These are phyloP conservation scores for Amiota mariae DNA, from an alignment of 2,888 invertebrate genomes.

Conservation along the genomic window DNA sequence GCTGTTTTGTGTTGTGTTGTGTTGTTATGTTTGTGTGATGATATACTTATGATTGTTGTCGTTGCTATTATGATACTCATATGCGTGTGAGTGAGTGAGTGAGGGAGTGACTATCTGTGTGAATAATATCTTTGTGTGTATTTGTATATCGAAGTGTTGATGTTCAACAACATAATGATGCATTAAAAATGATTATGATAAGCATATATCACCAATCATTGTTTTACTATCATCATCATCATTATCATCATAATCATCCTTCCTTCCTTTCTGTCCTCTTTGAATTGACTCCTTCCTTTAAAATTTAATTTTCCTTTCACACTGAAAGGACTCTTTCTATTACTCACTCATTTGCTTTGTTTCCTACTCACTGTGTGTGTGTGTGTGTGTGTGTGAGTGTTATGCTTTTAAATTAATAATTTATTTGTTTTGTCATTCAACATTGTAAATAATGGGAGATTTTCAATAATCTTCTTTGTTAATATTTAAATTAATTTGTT, in stretches of 20 bases:
- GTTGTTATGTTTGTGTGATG: conserved; percentile 6
- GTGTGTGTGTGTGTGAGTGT: neutral
- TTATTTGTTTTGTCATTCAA: conserved; percentile 66
- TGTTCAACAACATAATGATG: neutral
- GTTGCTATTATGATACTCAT: conserved; percentile 38
- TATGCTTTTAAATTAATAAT: conserved; percentile 59
- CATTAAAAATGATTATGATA: neutral
- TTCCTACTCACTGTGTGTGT: no score
- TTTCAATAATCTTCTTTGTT: conserved; percentile 68
- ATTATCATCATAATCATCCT: no score
- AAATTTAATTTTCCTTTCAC: no score
- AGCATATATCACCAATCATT: neutral
- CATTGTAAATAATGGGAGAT: conserved; percentile 66
- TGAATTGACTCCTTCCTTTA: no score
- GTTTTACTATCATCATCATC: no score
- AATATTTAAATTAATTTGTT: conserved; percentile 68
- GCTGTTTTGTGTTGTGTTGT: conserved; percentile 63
- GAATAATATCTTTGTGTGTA: no score
- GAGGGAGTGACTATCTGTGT: no score
- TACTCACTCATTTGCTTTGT: no score
- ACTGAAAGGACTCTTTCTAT: no score
- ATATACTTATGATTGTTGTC: conserved; percentile 28
- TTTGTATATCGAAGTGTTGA: neutral
- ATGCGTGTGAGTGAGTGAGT: no score
- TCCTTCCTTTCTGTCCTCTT: no score